phyloP scores from a whole-genome alignment of 2,888 invertebrate species.

The Atherix ibis region DNA sequence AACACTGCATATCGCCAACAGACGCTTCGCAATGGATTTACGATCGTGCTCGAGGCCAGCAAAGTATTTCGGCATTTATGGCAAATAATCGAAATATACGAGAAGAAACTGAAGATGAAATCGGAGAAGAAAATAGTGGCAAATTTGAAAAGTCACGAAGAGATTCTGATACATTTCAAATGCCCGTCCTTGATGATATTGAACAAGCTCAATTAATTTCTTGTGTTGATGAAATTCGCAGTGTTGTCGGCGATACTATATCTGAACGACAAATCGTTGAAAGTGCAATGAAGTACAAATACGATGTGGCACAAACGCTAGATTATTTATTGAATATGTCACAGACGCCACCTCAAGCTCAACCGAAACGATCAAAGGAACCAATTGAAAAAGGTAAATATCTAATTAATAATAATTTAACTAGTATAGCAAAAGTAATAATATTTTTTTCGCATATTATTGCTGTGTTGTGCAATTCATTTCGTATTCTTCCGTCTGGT shows the following conservation, averaged over 20 bases:
- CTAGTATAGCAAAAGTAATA: conserved; percentile 1
- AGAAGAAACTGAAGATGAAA: conserved; percentile 53
- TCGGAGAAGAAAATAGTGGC: conserved; percentile 35
- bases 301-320: conserved; percentile 54
- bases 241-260: conserved; percentile 60
- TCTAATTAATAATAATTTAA: no score
- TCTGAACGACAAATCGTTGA: conserved; percentile 57
- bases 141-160: conserved; percentile 33
- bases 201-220: conserved; percentile 63
- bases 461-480: conserved; percentile 4
- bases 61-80: conserved; percentile 62
- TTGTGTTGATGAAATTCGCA: conserved; percentile 67
- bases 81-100: conserved; percentile 46
- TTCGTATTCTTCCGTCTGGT: no score
- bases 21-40: conserved; percentile 73
- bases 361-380: conserved; percentile 13
- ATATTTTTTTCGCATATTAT: conserved; percentile 3
- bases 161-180: conserved; percentile 34
- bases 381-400: conserved; percentile 24
- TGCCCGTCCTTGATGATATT: conserved; percentile 41
- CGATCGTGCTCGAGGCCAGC: conserved; percentile 58
- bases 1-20: conserved; percentile 77
- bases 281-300: conserved; percentile 54
- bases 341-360: conserved; percentile 1
- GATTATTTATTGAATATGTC: conserved; percentile 48